Base-by-base conservation (phyloP, 2,888 invertebrate genomes). In the Itoplectis maculator region DNA sequence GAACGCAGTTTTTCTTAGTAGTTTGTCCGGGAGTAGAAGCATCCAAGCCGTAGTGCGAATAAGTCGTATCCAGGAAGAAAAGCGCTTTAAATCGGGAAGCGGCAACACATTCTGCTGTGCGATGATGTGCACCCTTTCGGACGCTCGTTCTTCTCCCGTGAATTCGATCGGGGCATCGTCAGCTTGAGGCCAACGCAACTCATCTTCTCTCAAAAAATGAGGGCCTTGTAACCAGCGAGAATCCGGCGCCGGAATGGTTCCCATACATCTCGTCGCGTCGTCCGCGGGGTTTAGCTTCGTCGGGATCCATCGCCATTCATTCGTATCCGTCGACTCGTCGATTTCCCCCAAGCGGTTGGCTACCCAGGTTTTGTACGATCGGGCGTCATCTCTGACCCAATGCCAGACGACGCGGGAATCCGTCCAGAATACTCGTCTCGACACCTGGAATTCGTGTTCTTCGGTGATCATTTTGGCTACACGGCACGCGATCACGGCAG, bases 21-120 rank as follows among this genome's bases (percentile, higher is more conserved):
- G 59, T 23, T 72, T 81, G 9, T 4, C 82, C n/a, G 76, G 81
- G 51, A 79, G 63, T 5, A 74, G 40, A 2, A 82, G 3, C 2
- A 82, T 61, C 40, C 79, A n/a, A 0, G 79, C 79, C 0, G 82
- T 59, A 20, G 54, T 37, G 3, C 78, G 68, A 7, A 79, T 65
- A 15, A 79, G 40, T 0, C 79, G 56, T 11, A 72, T 0, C 82
- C 79, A 82, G 0, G 42, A 56, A 1, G 79, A 82, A 40, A 82
- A 82, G 0, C 72, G 75, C 20, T 42, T 83, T 74, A 90, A 89
- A 68, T 90, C 87, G 2, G 29, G 29, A 5, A 29, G 29, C 29
- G 88, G 89, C 18, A 63, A 63, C 37, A 9, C 40, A 5, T 29
- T 5, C 29, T 29, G 3, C 29, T 29, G 29, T 5, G 5, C 29